Conservation (phyloP, 2,888 invertebrate species). For the Protula sp. region DNA sequence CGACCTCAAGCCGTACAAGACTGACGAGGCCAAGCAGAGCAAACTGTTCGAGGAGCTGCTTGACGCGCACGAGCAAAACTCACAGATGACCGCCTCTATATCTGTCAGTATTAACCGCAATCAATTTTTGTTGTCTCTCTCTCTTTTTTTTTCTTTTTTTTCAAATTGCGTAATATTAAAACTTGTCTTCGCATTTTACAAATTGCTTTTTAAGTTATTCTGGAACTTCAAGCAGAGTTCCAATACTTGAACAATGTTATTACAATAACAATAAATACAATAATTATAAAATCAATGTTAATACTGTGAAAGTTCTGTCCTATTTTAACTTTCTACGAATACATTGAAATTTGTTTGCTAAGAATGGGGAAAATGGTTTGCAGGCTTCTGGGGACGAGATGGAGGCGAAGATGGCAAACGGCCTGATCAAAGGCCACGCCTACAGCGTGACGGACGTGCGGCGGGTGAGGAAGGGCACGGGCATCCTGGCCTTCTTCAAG, state of each 20-base stretch:
- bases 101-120: constrained; percentile 53
- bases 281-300: no score
- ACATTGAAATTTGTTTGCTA: no score
- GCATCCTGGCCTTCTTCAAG: constrained; percentile 51
- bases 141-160: neutral
- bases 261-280: no score
- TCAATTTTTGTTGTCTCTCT: no score
- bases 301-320: no score
- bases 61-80: constrained; percentile 58
- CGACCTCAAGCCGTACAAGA: constrained; percentile 50
- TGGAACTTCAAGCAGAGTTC: neutral
- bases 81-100: constrained; percentile 61
- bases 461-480: constrained; percentile 37
- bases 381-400: constrained; percentile 57
- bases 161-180: neutral
- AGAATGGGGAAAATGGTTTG: no score
- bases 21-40: constrained; percentile 50
- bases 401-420: constrained; percentile 58
- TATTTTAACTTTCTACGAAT: no score
- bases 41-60: constrained; percentile 57
- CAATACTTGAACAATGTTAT: no score
- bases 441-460: constrained; percentile 62
- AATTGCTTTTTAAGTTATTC: neutral
- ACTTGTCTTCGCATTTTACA: no score
- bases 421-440: constrained; percentile 62